Conservation (phyloP, 1,140 invertebrate species). For the Holotrichia oblita region DNA sequence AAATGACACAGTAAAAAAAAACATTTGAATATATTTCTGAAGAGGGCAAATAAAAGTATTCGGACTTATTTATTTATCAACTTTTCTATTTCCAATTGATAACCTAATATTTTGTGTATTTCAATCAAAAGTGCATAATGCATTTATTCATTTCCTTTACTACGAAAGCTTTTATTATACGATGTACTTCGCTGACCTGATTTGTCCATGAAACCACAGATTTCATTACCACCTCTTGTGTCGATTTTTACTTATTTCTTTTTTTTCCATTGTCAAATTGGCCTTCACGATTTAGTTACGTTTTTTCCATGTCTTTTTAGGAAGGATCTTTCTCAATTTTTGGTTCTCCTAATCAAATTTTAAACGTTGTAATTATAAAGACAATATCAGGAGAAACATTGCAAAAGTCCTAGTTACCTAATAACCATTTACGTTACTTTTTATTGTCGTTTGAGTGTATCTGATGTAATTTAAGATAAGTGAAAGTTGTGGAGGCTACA, state of each 20-base stretch:
- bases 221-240: not conserved
- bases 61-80: too few relatives aligned
- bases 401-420: constrained; percentile 33
- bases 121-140: not conserved
- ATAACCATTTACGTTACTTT: constrained; percentile 4
- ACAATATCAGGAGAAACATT: constrained; percentile 21
- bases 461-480: constrained; percentile 43
- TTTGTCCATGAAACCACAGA: not conserved
- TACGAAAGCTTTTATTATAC: not conserved
- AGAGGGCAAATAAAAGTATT: not conserved
- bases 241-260: not conserved
- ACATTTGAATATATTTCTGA: too few relatives aligned
- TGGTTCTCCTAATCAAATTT: constrained; percentile 15
- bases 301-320: not conserved
- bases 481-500: constrained; percentile 38
- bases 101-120: too few relatives aligned
- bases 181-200: not conserved
- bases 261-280: not conserved
- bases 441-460: constrained; percentile 32
- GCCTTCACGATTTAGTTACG: not conserved
- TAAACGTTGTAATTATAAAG: constrained; percentile 20
- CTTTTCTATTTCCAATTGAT: too few relatives aligned
- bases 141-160: too few relatives aligned
- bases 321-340: constrained; percentile 31
- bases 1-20: too few relatives aligned